phyloP scores from a whole-genome alignment of 2,888 invertebrate genomes.

The Rhyacophila evoluta region DNA sequence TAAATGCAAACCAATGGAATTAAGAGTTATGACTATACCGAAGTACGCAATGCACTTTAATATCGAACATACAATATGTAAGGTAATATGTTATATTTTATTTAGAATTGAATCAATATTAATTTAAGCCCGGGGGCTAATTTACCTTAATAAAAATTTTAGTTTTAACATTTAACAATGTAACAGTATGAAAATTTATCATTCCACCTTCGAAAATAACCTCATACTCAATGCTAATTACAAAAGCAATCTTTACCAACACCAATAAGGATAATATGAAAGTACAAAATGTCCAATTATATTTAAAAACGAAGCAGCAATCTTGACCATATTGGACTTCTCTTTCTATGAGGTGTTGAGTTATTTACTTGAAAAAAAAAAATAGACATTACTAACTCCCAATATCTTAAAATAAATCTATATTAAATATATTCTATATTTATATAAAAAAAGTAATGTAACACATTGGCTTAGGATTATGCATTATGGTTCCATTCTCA shows the following conservation, averaged over 20 bases:
- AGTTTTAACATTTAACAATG: background rate
- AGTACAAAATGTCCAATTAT: slow-evolving; percentile 5
- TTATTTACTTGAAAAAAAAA: background rate
- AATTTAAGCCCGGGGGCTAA: background rate
- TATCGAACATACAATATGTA: background rate
- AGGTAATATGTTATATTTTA: background rate
- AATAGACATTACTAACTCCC: slow-evolving; percentile 26
- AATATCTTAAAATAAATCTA: slow-evolving; percentile 37
- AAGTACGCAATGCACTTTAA: background rate
- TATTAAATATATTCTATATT: slow-evolving; percentile 40
- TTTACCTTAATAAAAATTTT: background rate
- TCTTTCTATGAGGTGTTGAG: background rate
- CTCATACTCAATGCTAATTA: background rate
- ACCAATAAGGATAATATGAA: slow-evolving; percentile 7
- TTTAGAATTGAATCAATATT: background rate
- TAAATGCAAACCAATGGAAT: slow-evolving; percentile 2
- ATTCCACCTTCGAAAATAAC: background rate
- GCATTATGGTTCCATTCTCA: background rate
- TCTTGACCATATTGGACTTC: background rate
- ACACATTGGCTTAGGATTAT: slow-evolving; percentile 8
- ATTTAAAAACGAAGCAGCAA: background rate
- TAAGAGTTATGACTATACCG: background rate
- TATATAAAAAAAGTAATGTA: slow-evolving; percentile 32
- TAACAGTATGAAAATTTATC: background rate
- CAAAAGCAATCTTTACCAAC: slow-evolving; percentile 22